Percentiles rank a stretch among this genome's conserved stretches.
Conservation (phyloP, 2,113 vertebrate genomes). For the Lampris incognitus region DNA sequence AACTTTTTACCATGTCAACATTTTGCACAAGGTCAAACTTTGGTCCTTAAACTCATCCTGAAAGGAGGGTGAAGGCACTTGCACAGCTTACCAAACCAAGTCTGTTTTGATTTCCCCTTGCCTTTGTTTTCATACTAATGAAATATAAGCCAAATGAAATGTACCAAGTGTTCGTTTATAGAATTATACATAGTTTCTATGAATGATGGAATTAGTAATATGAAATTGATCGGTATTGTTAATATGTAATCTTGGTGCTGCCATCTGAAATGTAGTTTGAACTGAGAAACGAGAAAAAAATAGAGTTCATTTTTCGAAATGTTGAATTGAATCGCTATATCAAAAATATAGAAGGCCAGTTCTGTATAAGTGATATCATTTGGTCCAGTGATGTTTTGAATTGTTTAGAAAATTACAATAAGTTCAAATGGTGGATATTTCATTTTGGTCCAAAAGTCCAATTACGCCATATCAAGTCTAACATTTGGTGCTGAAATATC, state of each 20-base stretch:
- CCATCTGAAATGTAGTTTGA: background rate
- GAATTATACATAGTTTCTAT: conserved; percentile 7
- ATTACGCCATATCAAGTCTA: conserved; percentile 8
- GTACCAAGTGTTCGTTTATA: conserved; percentile 20
- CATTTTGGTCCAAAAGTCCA: background rate
- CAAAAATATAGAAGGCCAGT: background rate
- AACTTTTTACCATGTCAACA: too few relatives aligned
- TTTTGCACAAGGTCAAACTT: conserved; percentile 8
- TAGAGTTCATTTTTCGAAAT: background rate
- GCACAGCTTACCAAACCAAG: conserved; percentile 19
- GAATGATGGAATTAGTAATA: conserved; percentile 28
- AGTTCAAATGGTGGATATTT: too few relatives aligned
- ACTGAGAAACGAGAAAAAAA: background rate
- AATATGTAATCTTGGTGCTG: background rate
- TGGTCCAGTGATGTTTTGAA: conserved; percentile 1
- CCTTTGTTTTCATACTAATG: conserved; percentile 27
- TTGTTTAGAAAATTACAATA: background rate
- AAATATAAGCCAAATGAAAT: conserved; percentile 26
- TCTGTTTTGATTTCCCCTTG: conserved; percentile 22
- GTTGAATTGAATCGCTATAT: background rate
- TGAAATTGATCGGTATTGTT: background rate
- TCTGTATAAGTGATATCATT: conserved; percentile 6
- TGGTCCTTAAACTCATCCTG: background rate
- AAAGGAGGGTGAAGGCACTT: conserved; percentile 58
- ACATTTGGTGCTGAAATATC: background rate